Base-by-base conservation (phyloP, 2,888 invertebrate genomes). In the Erannis defoliaria region DNA sequence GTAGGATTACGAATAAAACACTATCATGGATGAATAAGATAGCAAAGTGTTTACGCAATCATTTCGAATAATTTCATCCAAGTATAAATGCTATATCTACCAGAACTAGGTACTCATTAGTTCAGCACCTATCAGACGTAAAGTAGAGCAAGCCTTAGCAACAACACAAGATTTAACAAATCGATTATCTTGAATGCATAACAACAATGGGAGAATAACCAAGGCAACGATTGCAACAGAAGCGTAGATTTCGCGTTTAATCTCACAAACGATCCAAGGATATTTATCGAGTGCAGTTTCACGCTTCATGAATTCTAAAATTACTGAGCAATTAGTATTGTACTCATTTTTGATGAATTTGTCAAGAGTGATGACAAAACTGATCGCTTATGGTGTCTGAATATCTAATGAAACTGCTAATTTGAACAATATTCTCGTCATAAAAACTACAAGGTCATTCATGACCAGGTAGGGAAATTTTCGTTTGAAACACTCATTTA, bases 201-300 rank as follows among this genome's bases (percentile, higher is more conserved):
- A 12, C 14, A 51, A 51, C 51, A 51, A 56, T 53, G 42, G 69
- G 71, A 73, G 26, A 26, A 26, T 26, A 70, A 66, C 62, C 80
- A 80, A 82, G 81, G 82, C 61, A 31, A 37, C 65, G 64, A 68
- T 80, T 82, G 75, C 81, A 70, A 70, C 57, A 60, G 54, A 64
- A 66, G 69, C 67, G 69, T 72, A 77, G 80, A 80, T 77, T 84
- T 78, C 76, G 77, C 70, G 72, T 72, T 72, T 75, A 81, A 83
- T 84, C 84, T 82, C 71, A 58, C 70, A 59, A 71, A 62, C 68
- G 56, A 79, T 79, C 80, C 84, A 85, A 85, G 86, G 83, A 72
- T 76, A 79, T 71, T 43, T 43, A 68, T 73, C 70, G 46, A 67
- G 72, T 65, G 63, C 67, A 64, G 68, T 70, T 77, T 76, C 73